phyloP scores from a whole-genome alignment of 92 coral and sea anemone species.

The Epizoanthus scotinus region DNA sequence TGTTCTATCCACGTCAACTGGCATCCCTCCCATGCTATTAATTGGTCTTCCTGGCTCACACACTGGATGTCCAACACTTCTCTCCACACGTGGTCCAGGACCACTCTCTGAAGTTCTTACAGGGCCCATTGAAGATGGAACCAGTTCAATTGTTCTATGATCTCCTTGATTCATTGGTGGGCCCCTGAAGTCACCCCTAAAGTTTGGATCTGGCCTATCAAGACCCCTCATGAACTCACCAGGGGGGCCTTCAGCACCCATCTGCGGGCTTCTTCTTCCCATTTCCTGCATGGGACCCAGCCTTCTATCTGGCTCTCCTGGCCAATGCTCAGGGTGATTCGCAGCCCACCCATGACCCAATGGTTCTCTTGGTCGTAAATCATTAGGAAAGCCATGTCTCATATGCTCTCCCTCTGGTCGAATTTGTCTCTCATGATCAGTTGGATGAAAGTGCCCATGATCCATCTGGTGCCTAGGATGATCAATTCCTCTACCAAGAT shows the following conservation, averaged over 20 bases:
- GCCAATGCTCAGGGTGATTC: slow-evolving; percentile 21
- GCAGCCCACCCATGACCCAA: slow-evolving; percentile 26
- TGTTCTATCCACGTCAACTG: not conserved
- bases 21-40: slow-evolving; percentile 1
- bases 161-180: slow-evolving; percentile 54
- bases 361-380: slow-evolving; percentile 5
- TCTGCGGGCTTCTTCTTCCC: slow-evolving; percentile 23
- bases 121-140: slow-evolving; percentile 21
- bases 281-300: slow-evolving; percentile 29
- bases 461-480: slow-evolving; percentile 1
- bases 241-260: slow-evolving; percentile 13
- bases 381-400: slow-evolving; percentile 30
- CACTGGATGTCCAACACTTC: slow-evolving; percentile 20
- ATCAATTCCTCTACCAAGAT: not conserved
- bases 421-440: slow-evolving; percentile 10
- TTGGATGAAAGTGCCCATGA: slow-evolving; percentile 30
- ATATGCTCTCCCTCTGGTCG: slow-evolving; percentile 19
- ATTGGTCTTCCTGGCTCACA: slow-evolving; percentile 53
- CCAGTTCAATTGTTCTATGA: slow-evolving; percentile 11
- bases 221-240: slow-evolving; percentile 16
- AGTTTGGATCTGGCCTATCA: slow-evolving; percentile 10
- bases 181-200: slow-evolving; percentile 48
- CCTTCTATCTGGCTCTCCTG: slow-evolving; percentile 12
- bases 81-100: slow-evolving; percentile 10
- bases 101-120: slow-evolving; percentile 17